A percentile compares a stretch with the other conserved stretches of the same genome.
Conservation (phyloP, 2,113 vertebrate species). For the Nibea albiflora region DNA sequence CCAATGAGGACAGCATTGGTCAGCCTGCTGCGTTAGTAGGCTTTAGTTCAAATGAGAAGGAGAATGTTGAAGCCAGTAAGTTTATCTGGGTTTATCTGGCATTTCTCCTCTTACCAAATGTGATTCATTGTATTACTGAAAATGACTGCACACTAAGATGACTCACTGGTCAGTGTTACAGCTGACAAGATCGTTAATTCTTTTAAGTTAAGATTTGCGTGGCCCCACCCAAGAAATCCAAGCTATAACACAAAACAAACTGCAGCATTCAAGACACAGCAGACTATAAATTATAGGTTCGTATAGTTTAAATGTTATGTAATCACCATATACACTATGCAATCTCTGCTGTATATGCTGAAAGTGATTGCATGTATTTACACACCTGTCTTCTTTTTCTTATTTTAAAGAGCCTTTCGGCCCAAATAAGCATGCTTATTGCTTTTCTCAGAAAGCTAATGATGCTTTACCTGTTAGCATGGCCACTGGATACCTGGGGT, state of each 20-base stretch:
- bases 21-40: too few relatives aligned
- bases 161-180: background rate
- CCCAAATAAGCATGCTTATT: background rate
- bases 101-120: background rate
- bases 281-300: background rate
- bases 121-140: background rate
- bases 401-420: background rate
- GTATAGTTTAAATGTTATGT: background rate
- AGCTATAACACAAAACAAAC: background rate
- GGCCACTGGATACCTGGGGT: slow-evolving; percentile 27
- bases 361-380: background rate
- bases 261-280: background rate
- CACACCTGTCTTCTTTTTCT: background rate
- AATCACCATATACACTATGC: background rate
- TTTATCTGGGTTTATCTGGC: too few relatives aligned
- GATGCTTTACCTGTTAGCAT: slow-evolving; percentile 67
- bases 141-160: background rate
- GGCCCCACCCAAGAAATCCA: background rate
- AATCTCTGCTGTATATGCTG: background rate
- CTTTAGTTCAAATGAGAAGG: background rate
- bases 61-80: background rate
- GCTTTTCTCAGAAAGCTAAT: background rate
- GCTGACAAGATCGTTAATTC: background rate
- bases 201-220: too few relatives aligned
- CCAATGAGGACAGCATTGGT: too few relatives aligned